A percentile compares a stretch with the other conserved stretches of the same genome.
Conservation (phyloP, 2,888 invertebrate genomes). For the Dynastes maya region DNA sequence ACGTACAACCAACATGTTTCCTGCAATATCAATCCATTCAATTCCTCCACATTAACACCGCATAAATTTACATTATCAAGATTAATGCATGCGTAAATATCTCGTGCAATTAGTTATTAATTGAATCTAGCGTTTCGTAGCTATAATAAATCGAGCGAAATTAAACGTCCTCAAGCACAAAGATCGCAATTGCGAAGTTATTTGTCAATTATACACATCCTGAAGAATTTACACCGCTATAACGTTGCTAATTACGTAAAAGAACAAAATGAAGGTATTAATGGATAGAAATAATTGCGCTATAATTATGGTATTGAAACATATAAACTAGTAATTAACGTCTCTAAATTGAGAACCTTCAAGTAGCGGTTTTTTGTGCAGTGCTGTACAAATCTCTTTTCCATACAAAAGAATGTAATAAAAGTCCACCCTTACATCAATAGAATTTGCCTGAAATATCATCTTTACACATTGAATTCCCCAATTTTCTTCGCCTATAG, state of each 20-base stretch:
- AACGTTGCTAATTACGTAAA: not conserved
- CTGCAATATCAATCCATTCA: slow-evolving; percentile 15
- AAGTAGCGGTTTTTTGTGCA: too few relatives aligned
- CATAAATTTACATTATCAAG: slow-evolving; percentile 38
- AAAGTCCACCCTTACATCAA: not conserved
- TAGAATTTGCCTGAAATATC: not conserved
- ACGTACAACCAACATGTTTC: too few relatives aligned
- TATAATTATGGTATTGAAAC: too few relatives aligned
- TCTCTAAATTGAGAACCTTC: too few relatives aligned
- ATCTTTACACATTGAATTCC: not conserved
- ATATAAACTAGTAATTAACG: too few relatives aligned
- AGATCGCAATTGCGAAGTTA: not conserved
- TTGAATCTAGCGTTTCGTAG: not conserved
- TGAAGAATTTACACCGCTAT: not conserved
- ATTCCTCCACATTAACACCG: slow-evolving; percentile 32
- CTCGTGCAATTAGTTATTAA: slow-evolving; percentile 12
- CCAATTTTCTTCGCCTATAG: not conserved
- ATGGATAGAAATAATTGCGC: not conserved
- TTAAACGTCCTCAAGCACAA: not conserved
- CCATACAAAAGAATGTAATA: not conserved
- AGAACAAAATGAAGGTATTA: not conserved
- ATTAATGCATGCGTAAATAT: slow-evolving; percentile 5
- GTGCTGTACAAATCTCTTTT: not conserved
- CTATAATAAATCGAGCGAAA: not conserved
- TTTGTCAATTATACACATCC: not conserved